Percentiles rank a stretch among this genome's conserved stretches.
Evolutionary conservation across 2,888 invertebrate genomes (phyloP).

Genomic region (Eumerus sabulonum): DNA sequence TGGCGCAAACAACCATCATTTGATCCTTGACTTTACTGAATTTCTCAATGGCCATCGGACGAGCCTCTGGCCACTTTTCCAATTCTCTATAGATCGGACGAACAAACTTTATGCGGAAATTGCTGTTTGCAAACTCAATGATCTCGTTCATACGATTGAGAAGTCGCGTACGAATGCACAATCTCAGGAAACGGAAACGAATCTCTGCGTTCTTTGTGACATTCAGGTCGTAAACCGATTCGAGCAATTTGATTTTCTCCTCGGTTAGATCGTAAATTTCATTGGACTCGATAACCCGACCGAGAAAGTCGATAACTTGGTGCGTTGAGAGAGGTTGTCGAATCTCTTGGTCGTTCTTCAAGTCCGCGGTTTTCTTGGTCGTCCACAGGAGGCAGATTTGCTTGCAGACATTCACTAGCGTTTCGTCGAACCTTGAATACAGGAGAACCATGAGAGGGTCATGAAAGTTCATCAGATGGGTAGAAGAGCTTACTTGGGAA

Average conservation of each 20-base stretch:
- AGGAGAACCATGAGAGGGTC: not conserved
- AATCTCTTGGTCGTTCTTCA: conserved; percentile 79
- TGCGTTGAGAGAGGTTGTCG: conserved; percentile 80
- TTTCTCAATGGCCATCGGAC: conserved; percentile 84
- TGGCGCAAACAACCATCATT: conserved; percentile 92
- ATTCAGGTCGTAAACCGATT: conserved; percentile 84
- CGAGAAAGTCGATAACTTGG: conserved; percentile 85
- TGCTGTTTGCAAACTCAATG: conserved; percentile 88
- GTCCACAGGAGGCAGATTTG: conserved; percentile 82
- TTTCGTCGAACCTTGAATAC: conserved; percentile 83
- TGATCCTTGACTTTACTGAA: conserved; percentile 84
- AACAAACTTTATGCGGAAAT: conserved; percentile 95
- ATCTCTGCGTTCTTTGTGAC: conserved; percentile 88
- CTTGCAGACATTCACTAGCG: conserved; percentile 83
- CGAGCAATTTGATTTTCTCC: conserved; percentile 81
- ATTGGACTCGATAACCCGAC: conserved; percentile 82
- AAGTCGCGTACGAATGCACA: conserved; percentile 88
- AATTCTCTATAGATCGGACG: conserved; percentile 92
- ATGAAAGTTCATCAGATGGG: not conserved
- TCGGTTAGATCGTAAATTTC: conserved; percentile 80
- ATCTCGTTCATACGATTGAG: conserved; percentile 83
- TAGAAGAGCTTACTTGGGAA: conserved; percentile 85
- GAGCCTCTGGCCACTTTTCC: conserved; percentile 87
- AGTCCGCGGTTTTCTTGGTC: conserved; percentile 77
- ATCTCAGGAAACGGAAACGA: conserved; percentile 86